Percentiles rank a stretch among this genome's conserved stretches.
Conservation (phyloP, 2,113 vertebrate species). For the Triplophysa siluroides region DNA sequence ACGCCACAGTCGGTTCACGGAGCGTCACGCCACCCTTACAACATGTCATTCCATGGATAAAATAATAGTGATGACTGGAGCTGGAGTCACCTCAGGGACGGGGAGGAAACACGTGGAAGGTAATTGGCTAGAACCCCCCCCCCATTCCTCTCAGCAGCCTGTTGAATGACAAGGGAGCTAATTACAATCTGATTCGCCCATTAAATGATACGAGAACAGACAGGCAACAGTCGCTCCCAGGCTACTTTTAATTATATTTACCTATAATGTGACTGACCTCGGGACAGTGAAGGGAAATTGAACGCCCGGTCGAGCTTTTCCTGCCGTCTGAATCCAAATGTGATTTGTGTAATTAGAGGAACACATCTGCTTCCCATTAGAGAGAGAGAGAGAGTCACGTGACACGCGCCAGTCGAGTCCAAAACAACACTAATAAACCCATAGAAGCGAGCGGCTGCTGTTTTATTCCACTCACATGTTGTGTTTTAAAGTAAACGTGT, state of each 20-base stretch:
- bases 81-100: constrained; percentile 18
- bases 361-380: constrained; percentile 51
- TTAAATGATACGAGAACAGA: constrained; percentile 75
- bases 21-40: background rate
- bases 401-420: constrained; percentile 5
- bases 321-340: constrained; percentile 68
- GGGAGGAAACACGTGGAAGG: constrained; percentile 54
- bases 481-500: background rate
- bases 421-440: background rate
- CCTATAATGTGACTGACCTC: constrained; percentile 67
- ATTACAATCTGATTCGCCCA: constrained; percentile 83
- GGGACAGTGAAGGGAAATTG: constrained; percentile 67
- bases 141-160: constrained; percentile 60
- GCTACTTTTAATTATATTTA: constrained; percentile 65
- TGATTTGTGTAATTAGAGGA: constrained; percentile 63
- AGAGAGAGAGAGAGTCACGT: constrained; percentile 30
- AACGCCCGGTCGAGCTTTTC: constrained; percentile 56
- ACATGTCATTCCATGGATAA: constrained; percentile 35
- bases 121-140: constrained; percentile 70
- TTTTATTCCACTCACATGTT: background rate
- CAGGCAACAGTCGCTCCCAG: constrained; percentile 69
- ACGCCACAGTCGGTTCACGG: too few species aligned
- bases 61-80: constrained; percentile 56
- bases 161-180: constrained; percentile 75
- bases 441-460: background rate